These are phyloP conservation scores for Ptyas mucosa DNA, from an alignment of 2,113 vertebrate species.

Conservation along the genomic window DNA sequence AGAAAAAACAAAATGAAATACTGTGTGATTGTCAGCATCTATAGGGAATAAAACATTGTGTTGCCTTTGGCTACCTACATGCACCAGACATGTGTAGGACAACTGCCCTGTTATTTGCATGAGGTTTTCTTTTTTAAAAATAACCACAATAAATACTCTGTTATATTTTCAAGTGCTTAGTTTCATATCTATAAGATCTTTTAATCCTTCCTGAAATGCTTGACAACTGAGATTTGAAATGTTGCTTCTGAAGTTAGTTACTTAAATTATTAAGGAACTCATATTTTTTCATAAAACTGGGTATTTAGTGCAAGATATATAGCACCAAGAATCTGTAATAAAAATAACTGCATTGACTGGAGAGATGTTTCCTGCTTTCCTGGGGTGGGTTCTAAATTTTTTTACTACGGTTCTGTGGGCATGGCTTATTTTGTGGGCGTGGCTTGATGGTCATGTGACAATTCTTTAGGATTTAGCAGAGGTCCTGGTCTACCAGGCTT, in stretches of 20 bases:
- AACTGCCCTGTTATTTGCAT: too few relatives aligned
- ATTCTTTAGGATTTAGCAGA: too few relatives aligned
- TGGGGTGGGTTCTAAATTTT: too few relatives aligned
- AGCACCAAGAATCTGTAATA: constrained; percentile 53
- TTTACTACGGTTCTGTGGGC: too few relatives aligned
- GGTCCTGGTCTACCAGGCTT: too few relatives aligned
- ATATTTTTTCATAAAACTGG: constrained; percentile 53
- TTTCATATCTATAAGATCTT: neutral
- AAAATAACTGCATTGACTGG: constrained; percentile 56
- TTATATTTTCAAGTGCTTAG: neutral
- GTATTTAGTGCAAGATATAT: constrained; percentile 47
- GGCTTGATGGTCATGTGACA: too few relatives aligned
- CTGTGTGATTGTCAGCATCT: neutral
- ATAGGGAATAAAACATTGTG: neutral
- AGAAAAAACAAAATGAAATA: neutral
- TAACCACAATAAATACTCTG: neutral
- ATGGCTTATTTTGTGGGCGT: too few relatives aligned
- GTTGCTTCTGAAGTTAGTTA: constrained; percentile 23
- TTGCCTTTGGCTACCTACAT: neutral
- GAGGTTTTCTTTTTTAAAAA: neutral
- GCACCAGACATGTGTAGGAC: neutral
- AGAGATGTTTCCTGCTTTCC: neutral
- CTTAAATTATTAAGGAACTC: constrained; percentile 58
- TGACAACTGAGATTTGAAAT: neutral
- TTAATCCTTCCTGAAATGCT: neutral